phyloP scores from a whole-genome alignment of 2,888 invertebrate genomes.

The Aphodius sticticus region DNA sequence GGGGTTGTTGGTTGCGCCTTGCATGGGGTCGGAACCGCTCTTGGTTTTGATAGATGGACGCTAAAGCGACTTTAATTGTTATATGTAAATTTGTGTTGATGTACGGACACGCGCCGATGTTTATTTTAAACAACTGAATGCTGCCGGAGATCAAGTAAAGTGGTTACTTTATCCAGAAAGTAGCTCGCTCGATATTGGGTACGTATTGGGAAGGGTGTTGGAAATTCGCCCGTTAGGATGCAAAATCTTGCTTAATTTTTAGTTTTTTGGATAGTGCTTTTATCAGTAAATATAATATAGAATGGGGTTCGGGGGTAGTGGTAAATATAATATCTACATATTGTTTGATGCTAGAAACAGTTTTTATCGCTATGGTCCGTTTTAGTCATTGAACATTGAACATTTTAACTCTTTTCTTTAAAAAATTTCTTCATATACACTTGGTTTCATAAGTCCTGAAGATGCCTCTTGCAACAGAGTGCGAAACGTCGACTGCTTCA shows the following conservation, averaged over 20 bases:
- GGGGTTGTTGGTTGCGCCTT: conserved; percentile 29
- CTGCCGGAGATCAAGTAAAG: not conserved
- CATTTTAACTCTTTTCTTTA: too few relatives aligned
- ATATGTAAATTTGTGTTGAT: conserved; percentile 44
- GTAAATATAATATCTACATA: too few relatives aligned
- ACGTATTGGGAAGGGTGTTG: not conserved
- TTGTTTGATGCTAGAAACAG: too few relatives aligned
- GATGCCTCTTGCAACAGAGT: too few relatives aligned
- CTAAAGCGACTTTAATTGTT: conserved; percentile 51
- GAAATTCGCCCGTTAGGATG: not conserved
- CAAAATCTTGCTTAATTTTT: not conserved
- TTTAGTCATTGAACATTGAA: too few relatives aligned
- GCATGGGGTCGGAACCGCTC: conserved; percentile 33
- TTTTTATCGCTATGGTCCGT: too few relatives aligned
- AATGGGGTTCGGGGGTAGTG: too few relatives aligned
- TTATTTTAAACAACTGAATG: conserved; percentile 23
- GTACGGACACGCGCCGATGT: conserved; percentile 37
- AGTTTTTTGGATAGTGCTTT: not conserved
- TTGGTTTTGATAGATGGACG: conserved; percentile 50
- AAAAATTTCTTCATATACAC: too few relatives aligned
- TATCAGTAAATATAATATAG: too few relatives aligned
- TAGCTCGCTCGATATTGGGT: not conserved
- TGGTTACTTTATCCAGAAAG: not conserved
- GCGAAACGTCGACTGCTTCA: too few relatives aligned
- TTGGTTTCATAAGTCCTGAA: too few relatives aligned